A percentile compares a stretch with the other conserved stretches of the same genome.
These are phyloP conservation scores for Drosophila kanekoi DNA, from an alignment of 2,888 invertebrate genomes.

Conservation along the genomic window DNA sequence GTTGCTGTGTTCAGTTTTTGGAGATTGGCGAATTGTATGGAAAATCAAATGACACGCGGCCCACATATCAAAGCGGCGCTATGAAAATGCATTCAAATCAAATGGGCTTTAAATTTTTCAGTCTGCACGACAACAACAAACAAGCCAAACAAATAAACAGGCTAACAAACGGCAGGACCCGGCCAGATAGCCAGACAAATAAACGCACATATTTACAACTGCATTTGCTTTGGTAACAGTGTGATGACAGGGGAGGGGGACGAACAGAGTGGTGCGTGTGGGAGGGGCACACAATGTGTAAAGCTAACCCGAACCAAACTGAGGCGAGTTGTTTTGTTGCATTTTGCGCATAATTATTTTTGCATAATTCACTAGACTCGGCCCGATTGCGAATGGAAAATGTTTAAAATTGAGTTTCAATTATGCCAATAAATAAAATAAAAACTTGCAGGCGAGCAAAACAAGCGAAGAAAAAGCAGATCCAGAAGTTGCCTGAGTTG, in stretches of 20 bases:
- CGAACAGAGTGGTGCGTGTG: no score
- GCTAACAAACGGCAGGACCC: conserved; percentile 36
- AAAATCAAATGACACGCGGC: conserved; percentile 44
- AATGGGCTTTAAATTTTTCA: conserved; percentile 77
- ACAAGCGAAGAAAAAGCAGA: background rate
- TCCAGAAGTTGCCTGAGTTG: background rate
- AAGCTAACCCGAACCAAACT: conserved; percentile 1
- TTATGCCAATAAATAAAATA: conserved; percentile 74
- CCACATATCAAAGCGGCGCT: conserved; percentile 53
- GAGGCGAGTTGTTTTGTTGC: conserved; percentile 52
- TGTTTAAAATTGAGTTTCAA: conserved; percentile 77
- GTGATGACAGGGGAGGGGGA: no score
- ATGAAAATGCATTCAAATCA: conserved; percentile 77
- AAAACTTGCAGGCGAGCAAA: conserved; percentile 12
- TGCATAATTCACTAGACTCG: conserved; percentile 70
- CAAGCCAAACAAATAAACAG: conserved; percentile 65
- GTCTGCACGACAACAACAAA: conserved; percentile 22
- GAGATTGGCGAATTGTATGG: conserved; percentile 34
- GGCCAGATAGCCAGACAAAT: conserved; percentile 68
- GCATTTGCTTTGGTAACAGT: no score
- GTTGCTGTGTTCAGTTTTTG: conserved; percentile 11
- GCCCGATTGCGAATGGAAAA: conserved; percentile 57
- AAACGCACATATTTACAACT: conserved; percentile 77
- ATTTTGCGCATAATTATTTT: conserved; percentile 80
- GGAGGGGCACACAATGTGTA: background rate